A percentile compares a stretch with the other conserved stretches of the same genome.
Conservation (phyloP, 2,888 invertebrate species). For the Mycalesis mineus region DNA sequence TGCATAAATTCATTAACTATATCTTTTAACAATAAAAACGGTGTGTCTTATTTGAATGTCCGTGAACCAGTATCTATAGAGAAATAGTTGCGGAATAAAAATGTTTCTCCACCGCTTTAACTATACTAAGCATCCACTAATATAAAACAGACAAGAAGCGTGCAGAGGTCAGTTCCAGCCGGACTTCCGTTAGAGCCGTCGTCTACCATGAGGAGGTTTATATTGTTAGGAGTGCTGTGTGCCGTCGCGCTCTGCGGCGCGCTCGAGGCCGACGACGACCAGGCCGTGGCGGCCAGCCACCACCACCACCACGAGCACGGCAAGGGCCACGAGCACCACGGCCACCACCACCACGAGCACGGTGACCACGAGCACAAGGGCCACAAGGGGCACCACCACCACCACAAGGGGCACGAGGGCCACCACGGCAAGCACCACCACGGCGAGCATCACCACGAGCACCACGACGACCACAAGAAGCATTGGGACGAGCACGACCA, state of each 20-base stretch:
- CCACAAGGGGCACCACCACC: conserved; percentile 85
- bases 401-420: conserved; percentile 87
- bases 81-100: conserved; percentile 64
- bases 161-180: conserved; percentile 63
- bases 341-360: conserved; percentile 82
- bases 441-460: conserved; percentile 83
- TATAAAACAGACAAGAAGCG: conserved; percentile 64
- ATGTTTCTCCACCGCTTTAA: conserved; percentile 56
- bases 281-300: conserved; percentile 72
- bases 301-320: conserved; percentile 75
- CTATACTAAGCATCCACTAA: conserved; percentile 48
- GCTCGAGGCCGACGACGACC: conserved; percentile 46
- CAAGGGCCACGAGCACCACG: conserved; percentile 82
- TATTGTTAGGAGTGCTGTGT: conserved; percentile 58
- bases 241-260: conserved; percentile 57
- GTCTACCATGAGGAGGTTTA: conserved; percentile 54
- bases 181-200: conserved; percentile 55
- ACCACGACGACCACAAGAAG: conserved; percentile 88
- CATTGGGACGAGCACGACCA: conserved; percentile 87
- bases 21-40: conserved; percentile 18
- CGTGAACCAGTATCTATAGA: conserved; percentile 57
- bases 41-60: conserved; percentile 41
- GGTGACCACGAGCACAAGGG: conserved; percentile 87
- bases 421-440: conserved; percentile 87
- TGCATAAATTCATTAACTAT: background rate